A percentile compares a stretch with the other conserved stretches of the same genome.
Conservation (phyloP, 2,888 invertebrate species). For the Chaetogeoica ovagalla region DNA sequence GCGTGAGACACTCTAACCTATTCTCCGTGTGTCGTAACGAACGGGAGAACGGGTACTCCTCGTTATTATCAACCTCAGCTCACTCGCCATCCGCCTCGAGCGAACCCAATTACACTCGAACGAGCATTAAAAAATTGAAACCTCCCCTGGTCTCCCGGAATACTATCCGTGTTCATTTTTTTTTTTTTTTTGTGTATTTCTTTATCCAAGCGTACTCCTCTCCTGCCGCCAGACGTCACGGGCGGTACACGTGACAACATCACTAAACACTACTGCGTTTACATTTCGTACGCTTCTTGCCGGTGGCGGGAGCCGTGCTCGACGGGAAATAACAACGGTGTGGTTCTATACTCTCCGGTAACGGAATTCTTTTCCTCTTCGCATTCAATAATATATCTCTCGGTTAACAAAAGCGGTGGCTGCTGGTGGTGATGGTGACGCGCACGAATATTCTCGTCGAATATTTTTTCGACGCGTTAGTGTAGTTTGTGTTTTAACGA, state of each 20-base stretch:
- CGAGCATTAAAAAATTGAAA: slow-evolving; percentile 21
- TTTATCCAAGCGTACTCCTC: slow-evolving; percentile 2
- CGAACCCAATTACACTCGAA: slow-evolving; percentile 42
- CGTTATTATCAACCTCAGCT: slow-evolving; percentile 5
- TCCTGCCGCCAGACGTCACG: not conserved
- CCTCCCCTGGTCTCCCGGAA: not conserved
- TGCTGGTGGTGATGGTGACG: no score
- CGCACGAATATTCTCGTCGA: no score
- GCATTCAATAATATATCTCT: no score
- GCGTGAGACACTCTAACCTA: no score
- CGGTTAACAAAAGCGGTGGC: no score
- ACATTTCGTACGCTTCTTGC: not conserved
- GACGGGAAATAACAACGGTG: no score
- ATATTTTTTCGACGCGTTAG: no score
- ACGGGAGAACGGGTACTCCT: slow-evolving; percentile 21
- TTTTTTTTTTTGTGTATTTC: not conserved
- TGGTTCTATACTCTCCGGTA: no score
- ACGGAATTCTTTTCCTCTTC: no score
- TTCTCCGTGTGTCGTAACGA: slow-evolving; percentile 1
- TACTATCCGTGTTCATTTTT: slow-evolving; percentile 11
- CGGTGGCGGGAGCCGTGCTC: not conserved
- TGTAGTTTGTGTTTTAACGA: no score
- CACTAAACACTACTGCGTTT: no score
- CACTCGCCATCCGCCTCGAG: slow-evolving; percentile 4
- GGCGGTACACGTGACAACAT: not conserved